phyloP scores from a whole-genome alignment of 2,888 invertebrate genomes.

The Chrysotoxum bicinctum region DNA sequence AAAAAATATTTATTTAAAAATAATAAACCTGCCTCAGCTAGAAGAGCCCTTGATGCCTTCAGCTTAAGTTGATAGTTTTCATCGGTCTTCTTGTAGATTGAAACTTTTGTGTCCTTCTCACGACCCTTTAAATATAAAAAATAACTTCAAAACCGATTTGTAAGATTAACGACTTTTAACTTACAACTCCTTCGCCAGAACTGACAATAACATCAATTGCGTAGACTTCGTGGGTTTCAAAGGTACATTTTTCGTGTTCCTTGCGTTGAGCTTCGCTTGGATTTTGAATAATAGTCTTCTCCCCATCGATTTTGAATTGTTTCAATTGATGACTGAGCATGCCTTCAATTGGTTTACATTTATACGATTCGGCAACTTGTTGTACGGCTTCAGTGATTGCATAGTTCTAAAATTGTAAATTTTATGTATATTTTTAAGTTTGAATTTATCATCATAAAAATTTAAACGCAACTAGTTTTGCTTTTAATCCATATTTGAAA shows the following conservation, averaged over 20 bases:
- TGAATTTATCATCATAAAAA: background rate
- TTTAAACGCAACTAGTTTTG: background rate
- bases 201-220: conserved; percentile 99
- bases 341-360: conserved; percentile 98
- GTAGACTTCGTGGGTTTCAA: conserved; percentile 98
- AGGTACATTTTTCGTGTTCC: conserved; percentile 97
- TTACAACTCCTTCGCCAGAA: conserved; percentile 95
- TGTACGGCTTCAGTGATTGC: conserved; percentile 95
- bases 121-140: conserved; percentile 85
- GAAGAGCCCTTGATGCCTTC: conserved; percentile 96
- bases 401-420: conserved; percentile 86
- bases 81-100: conserved; percentile 99
- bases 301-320: conserved; percentile 98
- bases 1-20: background rate
- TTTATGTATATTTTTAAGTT: background rate
- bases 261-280: conserved; percentile 98
- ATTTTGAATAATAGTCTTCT: conserved; percentile 98
- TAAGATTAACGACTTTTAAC: conserved; percentile 75
- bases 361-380: conserved; percentile 95
- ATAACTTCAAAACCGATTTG: background rate
- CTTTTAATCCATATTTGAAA: background rate
- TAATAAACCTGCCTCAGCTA: conserved; percentile 86
- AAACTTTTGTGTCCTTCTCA: conserved; percentile 96
- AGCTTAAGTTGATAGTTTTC: conserved; percentile 98
- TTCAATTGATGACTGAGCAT: conserved; percentile 97